phyloP scores from a whole-genome alignment of 2,113 vertebrate genomes.

The Illadopsis cleaveri region DNA sequence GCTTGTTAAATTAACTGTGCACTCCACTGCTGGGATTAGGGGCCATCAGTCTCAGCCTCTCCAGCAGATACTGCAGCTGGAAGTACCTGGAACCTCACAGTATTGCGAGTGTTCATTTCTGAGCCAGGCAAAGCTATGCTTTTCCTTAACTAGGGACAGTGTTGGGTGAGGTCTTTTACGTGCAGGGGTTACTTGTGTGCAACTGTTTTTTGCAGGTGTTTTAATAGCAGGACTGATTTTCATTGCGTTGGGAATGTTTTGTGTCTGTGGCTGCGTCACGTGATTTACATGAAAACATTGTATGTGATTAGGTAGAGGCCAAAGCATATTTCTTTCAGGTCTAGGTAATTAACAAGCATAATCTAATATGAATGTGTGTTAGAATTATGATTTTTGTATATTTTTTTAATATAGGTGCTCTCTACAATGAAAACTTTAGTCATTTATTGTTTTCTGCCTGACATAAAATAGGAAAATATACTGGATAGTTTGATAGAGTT shows the following conservation, averaged over 20 bases:
- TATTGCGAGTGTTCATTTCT: not conserved
- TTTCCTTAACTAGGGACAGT: not conserved
- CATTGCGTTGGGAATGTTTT: not conserved
- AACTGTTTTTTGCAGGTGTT: not conserved
- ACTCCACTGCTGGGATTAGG: not conserved
- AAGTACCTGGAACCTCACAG: not conserved
- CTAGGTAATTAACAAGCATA: not conserved
- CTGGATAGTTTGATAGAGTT: not conserved
- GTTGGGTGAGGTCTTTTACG: not conserved
- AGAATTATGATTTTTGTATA: not conserved
- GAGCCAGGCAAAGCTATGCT: not conserved
- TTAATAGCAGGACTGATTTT: not conserved
- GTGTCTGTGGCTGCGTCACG: not conserved
- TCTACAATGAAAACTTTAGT: not conserved
- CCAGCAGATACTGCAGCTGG: not conserved
- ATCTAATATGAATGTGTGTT: not conserved
- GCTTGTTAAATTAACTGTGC: not conserved
- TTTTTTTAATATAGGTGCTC: not conserved
- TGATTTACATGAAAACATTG: not conserved
- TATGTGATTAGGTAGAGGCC: not conserved
- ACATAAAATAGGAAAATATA: not conserved
- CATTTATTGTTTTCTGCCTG: not conserved
- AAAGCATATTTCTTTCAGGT: not conserved
- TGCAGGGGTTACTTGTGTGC: not conserved
- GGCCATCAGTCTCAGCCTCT: not conserved